Evolutionary conservation across 2,888 invertebrate genomes (phyloP).

Genomic region (Imbricaverruca yamaguchii): DNA sequence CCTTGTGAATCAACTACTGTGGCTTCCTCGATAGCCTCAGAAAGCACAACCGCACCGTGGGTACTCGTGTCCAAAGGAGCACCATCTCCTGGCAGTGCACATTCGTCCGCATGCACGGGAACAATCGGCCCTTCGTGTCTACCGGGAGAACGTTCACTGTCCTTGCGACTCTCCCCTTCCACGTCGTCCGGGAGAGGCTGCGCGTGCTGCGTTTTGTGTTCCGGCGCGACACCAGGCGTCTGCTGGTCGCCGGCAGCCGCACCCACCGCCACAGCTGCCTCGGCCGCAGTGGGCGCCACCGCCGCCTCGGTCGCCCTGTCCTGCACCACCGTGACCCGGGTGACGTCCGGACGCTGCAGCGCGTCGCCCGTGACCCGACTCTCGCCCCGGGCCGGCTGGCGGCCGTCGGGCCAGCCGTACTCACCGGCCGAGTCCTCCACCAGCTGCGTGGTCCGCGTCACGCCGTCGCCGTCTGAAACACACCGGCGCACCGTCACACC

Average conservation of each 20-base stretch:
- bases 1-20: neutral
- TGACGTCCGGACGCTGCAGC: neutral
- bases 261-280: neutral
- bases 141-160: too few species aligned
- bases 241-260: neutral
- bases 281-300: too few species aligned
- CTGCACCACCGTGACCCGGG: neutral
- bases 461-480: neutral
- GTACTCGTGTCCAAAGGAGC: too few species aligned
- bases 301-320: neutral
- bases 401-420: neutral
- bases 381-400: too few species aligned
- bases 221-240: neutral
- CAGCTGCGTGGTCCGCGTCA: neutral
- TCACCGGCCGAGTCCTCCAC: neutral
- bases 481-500: neutral
- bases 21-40: neutral
- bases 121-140: too few species aligned
- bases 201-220: too few species aligned
- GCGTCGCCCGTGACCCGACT: neutral
- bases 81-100: too few species aligned
- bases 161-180: too few species aligned
- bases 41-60: neutral
- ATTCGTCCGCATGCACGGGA: too few species aligned
- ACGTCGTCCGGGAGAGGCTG: too few species aligned